Evolutionary conservation across 2,113 vertebrate species (phyloP).

Genomic region (Panthera tigris): DNA sequence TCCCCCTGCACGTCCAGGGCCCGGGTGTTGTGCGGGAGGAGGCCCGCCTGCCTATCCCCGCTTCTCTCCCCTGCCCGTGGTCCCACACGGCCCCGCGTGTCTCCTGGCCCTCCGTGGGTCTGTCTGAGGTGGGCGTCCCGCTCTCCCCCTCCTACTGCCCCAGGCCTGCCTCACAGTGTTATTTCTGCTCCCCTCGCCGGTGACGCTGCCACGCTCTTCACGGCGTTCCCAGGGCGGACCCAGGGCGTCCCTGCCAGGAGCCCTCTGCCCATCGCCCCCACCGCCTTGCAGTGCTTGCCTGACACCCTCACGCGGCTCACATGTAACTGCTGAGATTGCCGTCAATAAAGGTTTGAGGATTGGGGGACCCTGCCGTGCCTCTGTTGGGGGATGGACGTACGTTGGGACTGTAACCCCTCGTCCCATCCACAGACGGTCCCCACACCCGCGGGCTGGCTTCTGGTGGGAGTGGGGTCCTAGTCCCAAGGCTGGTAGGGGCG

Average conservation of each 20-base stretch:
- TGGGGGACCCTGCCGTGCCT: neutral
- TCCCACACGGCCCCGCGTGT: neutral
- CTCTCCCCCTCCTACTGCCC: neutral
- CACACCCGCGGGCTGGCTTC: neutral
- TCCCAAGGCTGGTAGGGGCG: no score
- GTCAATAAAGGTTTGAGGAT: constrained; percentile 65
- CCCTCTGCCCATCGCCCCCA: neutral
- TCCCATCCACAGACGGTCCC: neutral
- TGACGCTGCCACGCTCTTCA: neutral
- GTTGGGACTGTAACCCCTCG: no score
- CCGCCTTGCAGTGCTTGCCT: neutral
- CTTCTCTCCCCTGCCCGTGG: neutral
- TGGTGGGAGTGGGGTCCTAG: no score
- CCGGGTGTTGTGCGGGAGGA: neutral
- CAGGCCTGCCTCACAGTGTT: constrained; percentile 22
- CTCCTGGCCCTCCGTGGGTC: neutral
- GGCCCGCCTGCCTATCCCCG: neutral
- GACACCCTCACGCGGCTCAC: neutral
- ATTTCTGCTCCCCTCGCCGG: constrained; percentile 42
- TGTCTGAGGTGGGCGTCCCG: neutral
- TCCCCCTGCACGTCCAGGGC: neutral
- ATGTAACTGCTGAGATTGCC: neutral
- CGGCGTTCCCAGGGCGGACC: accelerated
- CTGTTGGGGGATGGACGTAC: neutral
- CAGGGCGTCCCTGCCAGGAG: neutral